These are phyloP conservation scores for Australoheros facetus DNA, from an alignment of 2,797 vertebrate genomes.

Conservation along the genomic window DNA sequence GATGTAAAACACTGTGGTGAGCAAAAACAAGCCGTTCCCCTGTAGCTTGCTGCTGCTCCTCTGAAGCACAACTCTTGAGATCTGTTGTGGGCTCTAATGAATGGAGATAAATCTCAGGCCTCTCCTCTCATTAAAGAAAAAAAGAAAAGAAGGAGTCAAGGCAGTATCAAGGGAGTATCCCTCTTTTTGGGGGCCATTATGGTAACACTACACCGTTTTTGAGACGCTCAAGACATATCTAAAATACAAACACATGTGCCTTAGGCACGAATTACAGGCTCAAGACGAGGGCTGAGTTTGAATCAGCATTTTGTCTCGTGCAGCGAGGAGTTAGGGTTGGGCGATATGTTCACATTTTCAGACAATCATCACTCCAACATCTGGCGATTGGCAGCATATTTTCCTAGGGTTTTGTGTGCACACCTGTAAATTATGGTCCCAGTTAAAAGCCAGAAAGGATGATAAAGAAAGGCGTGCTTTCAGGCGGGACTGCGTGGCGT, in stretches of 20 bases:
- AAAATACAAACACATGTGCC: slow-evolving; percentile 41
- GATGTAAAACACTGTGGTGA: slow-evolving; percentile 66
- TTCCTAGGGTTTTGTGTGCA: not conserved
- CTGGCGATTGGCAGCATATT: not conserved
- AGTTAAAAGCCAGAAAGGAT: not conserved
- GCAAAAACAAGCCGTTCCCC: slow-evolving; percentile 60
- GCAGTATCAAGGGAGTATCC: slow-evolving; percentile 1
- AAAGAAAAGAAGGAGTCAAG: not conserved
- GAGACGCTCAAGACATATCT: slow-evolving; percentile 38
- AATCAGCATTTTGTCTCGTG: not conserved
- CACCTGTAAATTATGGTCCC: not conserved
- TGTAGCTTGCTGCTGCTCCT: slow-evolving; percentile 32
- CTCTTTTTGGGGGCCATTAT: slow-evolving; percentile 24
- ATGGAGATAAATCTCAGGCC: slow-evolving; percentile 50
- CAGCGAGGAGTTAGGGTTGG: not conserved
- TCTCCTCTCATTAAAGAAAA: slow-evolving; percentile 32
- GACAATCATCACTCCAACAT: not conserved
- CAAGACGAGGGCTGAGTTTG: slow-evolving; percentile 3
- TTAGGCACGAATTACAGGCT: slow-evolving; percentile 19
- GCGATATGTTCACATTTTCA: not conserved
- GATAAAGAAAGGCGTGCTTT: not conserved
- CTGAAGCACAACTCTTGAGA: slow-evolving; percentile 56
- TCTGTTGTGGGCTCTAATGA: slow-evolving; percentile 58
- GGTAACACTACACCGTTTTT: slow-evolving; percentile 12
- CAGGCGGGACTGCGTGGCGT: not conserved